Evolutionary conservation across 2,888 invertebrate species (phyloP).

Genomic region (Hyles lineata): DNA sequence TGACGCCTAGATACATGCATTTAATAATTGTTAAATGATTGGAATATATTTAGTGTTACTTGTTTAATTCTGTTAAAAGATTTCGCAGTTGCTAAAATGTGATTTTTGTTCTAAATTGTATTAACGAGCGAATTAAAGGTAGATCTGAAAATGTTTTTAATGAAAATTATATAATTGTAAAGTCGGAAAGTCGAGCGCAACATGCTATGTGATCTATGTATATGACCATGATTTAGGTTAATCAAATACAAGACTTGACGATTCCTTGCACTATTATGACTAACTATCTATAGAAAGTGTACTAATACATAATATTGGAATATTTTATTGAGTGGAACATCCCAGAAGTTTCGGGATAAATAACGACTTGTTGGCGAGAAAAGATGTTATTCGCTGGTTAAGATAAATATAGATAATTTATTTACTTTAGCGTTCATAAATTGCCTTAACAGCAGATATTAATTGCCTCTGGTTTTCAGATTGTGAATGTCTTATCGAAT

Average conservation of each 20-base stretch:
- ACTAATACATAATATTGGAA: constrained; percentile 58
- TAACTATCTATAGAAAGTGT: constrained; percentile 57
- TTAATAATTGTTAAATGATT: constrained; percentile 81
- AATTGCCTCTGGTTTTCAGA: constrained; percentile 76
- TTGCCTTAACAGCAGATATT: constrained; percentile 78
- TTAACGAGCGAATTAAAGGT: constrained; percentile 40
- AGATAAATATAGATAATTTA: constrained; percentile 76
- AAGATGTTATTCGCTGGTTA: constrained; percentile 63
- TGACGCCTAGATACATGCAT: constrained; percentile 73
- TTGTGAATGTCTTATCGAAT: constrained; percentile 82
- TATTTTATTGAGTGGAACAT: constrained; percentile 60
- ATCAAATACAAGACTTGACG: constrained; percentile 66
- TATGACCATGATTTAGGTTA: constrained; percentile 63
- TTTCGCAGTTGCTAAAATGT: constrained; percentile 58
- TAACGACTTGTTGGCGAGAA: constrained; percentile 69
- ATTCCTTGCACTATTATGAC: constrained; percentile 47
- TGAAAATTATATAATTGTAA: constrained; percentile 39
- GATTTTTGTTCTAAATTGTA: constrained; percentile 41
- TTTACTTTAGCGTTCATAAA: constrained; percentile 77
- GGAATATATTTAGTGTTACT: constrained; percentile 79
- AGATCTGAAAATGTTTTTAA: constrained; percentile 47
- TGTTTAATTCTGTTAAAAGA: constrained; percentile 72
- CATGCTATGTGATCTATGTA: constrained; percentile 34
- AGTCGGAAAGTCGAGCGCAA: constrained; percentile 32
- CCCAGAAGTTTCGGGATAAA: constrained; percentile 51